Evolutionary conservation across 1,140 invertebrate genomes (phyloP), one percentile per base, ranked within the genome.

Genomic region (Drosophila quadrilineata): DNA sequence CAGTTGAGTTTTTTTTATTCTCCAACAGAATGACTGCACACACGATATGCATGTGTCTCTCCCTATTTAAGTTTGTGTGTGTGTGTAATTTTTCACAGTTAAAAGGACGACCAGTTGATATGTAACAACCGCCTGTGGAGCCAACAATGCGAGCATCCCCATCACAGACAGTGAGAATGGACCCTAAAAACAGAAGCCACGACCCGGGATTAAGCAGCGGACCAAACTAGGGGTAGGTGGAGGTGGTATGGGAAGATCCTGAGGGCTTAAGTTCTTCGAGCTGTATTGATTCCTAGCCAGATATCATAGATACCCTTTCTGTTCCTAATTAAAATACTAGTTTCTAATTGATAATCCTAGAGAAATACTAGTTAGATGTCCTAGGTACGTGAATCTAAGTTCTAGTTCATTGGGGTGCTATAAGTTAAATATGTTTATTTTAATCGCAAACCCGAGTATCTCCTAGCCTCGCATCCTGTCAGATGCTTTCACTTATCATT

Each of bases 401-500:
- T n/a, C n/a, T n/a, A n/a, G n/a, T n/a, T n/a, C n/a, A n/a, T n/a
- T n/a, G n/a, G n/a, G n/a, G n/a, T n/a, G n/a, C n/a, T n/a, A n/a
- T n/a, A n/a, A n/a, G n/a, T n/a, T n/a, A n/a, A n/a, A n/a, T n/a
- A n/a, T n/a, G n/a, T n/a, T n/a, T n/a, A n/a, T n/a, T n/a, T n/a
- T n/a, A n/a, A n/a, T n/a, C n/a, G n/a, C n/a, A n/a, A n/a, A n/a
- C n/a, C n/a, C n/a, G n/a, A n/a, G n/a, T n/a, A n/a, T n/a, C n/a
- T n/a, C n/a, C n/a, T n/a, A n/a, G n/a, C n/a, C n/a, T n/a, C n/a
- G n/a, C 22, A 36, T 54, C 10, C 33, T 40, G 8, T 46, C 38
- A 52, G 57, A 65, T 52, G 50, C 46, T 66, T 73, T 66, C 65
- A 77, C 70, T 84, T 84, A 84, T 84, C 73, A 71, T 70, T 62